phyloP scores from a whole-genome alignment of 2,888 invertebrate genomes.

The Dendrolimus houi region DNA sequence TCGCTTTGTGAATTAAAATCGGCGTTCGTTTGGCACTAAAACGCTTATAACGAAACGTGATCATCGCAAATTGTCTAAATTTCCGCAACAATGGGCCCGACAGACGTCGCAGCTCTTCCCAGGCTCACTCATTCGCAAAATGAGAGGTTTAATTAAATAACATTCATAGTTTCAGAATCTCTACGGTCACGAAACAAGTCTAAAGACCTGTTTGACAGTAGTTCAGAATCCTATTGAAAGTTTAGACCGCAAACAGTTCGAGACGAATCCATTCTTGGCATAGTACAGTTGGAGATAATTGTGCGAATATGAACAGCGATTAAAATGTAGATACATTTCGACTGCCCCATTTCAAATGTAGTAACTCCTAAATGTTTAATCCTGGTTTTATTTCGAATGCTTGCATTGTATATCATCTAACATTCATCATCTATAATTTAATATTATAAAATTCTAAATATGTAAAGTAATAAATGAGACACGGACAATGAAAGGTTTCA shows the following conservation, averaged over 20 bases:
- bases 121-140: slow-evolving; percentile 55
- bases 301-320: too few species aligned
- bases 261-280: slow-evolving; percentile 18
- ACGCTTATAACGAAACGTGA: slow-evolving; percentile 64
- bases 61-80: slow-evolving; percentile 67
- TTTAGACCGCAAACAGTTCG: slow-evolving; percentile 52
- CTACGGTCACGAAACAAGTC: slow-evolving; percentile 11
- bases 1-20: slow-evolving; percentile 65
- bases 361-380: too few species aligned
- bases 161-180: slow-evolving; percentile 51
- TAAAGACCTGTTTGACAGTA: background rate
- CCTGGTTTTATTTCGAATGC: too few species aligned
- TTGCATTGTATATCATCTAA: background rate
- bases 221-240: slow-evolving; percentile 30
- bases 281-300: too few species aligned
- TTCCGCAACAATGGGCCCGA: slow-evolving; percentile 61
- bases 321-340: too few species aligned
- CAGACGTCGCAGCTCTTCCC: slow-evolving; percentile 41
- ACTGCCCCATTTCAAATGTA: too few species aligned
- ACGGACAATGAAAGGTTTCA: too few species aligned
- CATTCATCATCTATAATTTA: background rate
- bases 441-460: too few species aligned
- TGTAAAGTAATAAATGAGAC: too few species aligned
- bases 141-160: slow-evolving; percentile 70
- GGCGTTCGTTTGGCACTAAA: slow-evolving; percentile 55